Evolutionary conservation across 2,113 vertebrate genomes (phyloP).

Genomic region (Callipepla squamata): DNA sequence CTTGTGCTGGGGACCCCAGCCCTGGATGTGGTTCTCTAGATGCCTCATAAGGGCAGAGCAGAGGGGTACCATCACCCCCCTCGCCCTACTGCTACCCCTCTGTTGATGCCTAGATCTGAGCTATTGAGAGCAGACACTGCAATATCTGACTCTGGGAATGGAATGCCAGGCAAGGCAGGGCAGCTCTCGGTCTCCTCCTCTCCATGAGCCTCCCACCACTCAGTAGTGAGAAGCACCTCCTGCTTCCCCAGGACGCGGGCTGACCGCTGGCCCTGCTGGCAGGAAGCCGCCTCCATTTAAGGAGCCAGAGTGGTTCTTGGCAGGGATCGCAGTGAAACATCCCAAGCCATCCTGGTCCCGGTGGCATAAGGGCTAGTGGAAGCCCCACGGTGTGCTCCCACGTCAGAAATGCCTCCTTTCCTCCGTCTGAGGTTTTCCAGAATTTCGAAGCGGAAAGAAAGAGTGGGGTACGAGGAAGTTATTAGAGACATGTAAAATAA

Average conservation of each 20-base stretch:
- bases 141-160: neutral
- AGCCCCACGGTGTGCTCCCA: neutral
- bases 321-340: neutral
- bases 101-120: neutral
- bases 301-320: conserved; percentile 25
- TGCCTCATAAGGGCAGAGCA: neutral
- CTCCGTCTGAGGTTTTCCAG: conserved; percentile 79
- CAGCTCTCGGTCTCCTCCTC: neutral
- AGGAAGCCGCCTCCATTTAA: conserved; percentile 69
- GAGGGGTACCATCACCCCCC: neutral
- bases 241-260: neutral
- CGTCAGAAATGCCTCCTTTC: conserved; percentile 71
- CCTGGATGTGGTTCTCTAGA: neutral
- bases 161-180: neutral
- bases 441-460: conserved; percentile 74
- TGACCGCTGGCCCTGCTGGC: neutral
- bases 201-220: neutral
- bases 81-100: neutral
- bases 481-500: conserved; percentile 81
- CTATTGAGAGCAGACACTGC: neutral
- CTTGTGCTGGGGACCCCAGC: neutral
- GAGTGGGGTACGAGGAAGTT: conserved; percentile 75
- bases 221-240: neutral
- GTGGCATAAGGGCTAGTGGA: conserved; percentile 33
- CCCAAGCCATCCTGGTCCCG: neutral